Conservation (phyloP, 2,797 vertebrate species). For the Labeo calbasu region DNA sequence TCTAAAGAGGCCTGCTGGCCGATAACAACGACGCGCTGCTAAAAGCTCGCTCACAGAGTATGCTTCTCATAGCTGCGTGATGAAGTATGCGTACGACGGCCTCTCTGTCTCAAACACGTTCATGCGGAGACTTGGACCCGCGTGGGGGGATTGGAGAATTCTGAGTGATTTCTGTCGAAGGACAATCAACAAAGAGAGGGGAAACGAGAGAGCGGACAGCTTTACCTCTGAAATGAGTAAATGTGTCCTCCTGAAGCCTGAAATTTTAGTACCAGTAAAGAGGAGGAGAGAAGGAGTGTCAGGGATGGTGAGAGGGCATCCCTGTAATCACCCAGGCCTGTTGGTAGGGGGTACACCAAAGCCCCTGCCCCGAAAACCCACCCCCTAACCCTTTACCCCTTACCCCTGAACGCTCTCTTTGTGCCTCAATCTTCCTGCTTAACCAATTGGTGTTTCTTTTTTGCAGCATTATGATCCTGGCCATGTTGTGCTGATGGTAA, state of each 20-base stretch:
- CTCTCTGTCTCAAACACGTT: constrained; percentile 21
- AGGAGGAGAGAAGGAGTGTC: constrained; percentile 58
- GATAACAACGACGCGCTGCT: constrained; percentile 55
- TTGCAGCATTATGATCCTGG: constrained; percentile 99
- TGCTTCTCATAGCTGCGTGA: constrained; percentile 34
- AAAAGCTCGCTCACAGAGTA: constrained; percentile 27
- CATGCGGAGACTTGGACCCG: constrained; percentile 34
- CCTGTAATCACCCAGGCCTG: constrained; percentile 76
- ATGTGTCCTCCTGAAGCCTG: not conserved
- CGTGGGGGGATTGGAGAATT: constrained; percentile 37
- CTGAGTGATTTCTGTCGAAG: constrained; percentile 21
- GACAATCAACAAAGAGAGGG: constrained; percentile 51
- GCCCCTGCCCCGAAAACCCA: constrained; percentile 68
- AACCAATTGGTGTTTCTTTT: constrained; percentile 99
- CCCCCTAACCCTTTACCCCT: constrained; percentile 73
- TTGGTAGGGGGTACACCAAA: constrained; percentile 63
- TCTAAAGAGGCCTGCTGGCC: constrained; percentile 1
- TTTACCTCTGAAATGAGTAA: constrained; percentile 1
- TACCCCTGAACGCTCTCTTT: constrained; percentile 77
- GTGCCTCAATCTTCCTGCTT: constrained; percentile 96
- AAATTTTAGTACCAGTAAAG: constrained; percentile 6
- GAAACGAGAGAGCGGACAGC: constrained; percentile 52
- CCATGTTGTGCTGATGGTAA: constrained; percentile 99
- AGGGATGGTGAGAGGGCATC: constrained; percentile 74
- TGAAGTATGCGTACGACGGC: constrained; percentile 19